Evolutionary conservation across 2,888 invertebrate genomes (phyloP).

Genomic region (Dyspetes luteomarginatus): DNA sequence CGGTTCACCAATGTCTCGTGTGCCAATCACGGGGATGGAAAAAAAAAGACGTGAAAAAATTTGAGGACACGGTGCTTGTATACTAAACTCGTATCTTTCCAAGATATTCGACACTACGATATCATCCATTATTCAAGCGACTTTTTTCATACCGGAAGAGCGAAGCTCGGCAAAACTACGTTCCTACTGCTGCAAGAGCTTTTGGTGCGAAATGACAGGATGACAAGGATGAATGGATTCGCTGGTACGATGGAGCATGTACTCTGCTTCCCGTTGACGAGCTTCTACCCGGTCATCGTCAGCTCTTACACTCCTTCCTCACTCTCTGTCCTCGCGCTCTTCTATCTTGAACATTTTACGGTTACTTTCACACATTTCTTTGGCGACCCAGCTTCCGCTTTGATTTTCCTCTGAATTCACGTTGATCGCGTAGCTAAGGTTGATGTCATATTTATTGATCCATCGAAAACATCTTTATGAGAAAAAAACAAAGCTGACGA

Average conservation of each 20-base stretch:
- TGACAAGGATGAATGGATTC: conserved; percentile 51
- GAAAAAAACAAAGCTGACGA: too few species aligned
- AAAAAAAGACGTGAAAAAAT: neutral
- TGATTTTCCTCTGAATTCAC: too few species aligned
- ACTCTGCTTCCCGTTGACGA: conserved; percentile 45
- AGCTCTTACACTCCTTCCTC: conserved; percentile 11
- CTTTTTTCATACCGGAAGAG: conserved; percentile 33
- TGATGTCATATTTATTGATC: too few species aligned
- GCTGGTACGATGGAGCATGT: conserved; percentile 19
- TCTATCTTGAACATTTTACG: too few species aligned
- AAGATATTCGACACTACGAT: conserved; percentile 42
- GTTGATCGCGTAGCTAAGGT: too few species aligned
- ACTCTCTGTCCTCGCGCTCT: conserved; percentile 10
- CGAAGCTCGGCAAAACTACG: conserved; percentile 7
- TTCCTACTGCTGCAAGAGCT: conserved; percentile 20
- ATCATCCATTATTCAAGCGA: conserved; percentile 60
- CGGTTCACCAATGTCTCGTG: neutral
- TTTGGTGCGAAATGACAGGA: conserved; percentile 29
- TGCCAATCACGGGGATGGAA: conserved; percentile 1
- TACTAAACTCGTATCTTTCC: neutral
- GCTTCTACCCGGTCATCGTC: conserved; percentile 2
- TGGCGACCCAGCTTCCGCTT: too few species aligned
- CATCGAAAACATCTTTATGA: too few species aligned
- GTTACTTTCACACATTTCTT: too few species aligned
- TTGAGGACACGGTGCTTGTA: neutral